These are phyloP conservation scores for Sarcophilus harrisii DNA, from an alignment of 2,797 vertebrate genomes.

Conservation along the genomic window DNA sequence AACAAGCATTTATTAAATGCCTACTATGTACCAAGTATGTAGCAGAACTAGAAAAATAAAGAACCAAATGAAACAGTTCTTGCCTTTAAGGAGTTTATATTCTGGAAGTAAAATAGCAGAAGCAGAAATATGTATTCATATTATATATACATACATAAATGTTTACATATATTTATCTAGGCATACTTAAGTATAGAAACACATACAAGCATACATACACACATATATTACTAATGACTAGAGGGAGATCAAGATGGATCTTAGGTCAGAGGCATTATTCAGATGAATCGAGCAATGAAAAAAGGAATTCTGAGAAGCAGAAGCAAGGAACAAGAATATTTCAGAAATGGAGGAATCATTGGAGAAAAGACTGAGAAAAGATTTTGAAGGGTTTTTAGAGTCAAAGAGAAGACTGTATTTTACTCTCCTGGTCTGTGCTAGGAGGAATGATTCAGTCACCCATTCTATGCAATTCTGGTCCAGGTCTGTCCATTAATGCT, in stretches of 20 bases:
- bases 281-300: not conserved
- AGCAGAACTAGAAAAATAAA: not conserved
- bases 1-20: not conserved
- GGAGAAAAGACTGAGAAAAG: not conserved
- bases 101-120: not conserved
- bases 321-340: not conserved
- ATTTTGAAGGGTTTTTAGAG: not conserved
- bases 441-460: not conserved
- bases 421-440: not conserved
- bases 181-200: not conserved
- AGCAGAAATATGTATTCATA: not conserved
- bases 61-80: not conserved
- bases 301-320: not conserved
- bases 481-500: not conserved
- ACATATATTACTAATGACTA: not conserved
- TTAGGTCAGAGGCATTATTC: not conserved
- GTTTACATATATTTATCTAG: not conserved
- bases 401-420: not conserved
- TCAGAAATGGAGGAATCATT: not conserved
- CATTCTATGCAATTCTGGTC: not conserved
- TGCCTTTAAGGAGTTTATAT: not conserved
- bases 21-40: not conserved
- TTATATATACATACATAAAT: not conserved
- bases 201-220: not conserved
- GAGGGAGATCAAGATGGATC: rapidly evolving